Base-by-base conservation (phyloP, 2,113 vertebrate species). In the Ursus arctos region DNA sequence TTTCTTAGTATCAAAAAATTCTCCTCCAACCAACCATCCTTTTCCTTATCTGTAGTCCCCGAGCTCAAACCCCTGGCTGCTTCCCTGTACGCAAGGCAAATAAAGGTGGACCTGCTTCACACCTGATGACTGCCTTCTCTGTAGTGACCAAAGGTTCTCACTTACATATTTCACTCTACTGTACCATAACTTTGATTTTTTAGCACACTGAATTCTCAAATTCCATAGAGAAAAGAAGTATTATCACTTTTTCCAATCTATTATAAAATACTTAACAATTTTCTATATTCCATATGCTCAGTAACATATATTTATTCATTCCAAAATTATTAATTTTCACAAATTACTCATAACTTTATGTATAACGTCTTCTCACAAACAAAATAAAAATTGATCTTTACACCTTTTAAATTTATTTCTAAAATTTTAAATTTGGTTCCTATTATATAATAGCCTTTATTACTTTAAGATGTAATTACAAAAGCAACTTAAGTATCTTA, bases 381-480 rank as follows among this genome's bases (percentile, higher is more conserved):
- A 53, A 77, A 81, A 57, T n/a, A 93, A n/a, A 95, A 96, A 87
- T 67, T 74, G 9, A 55, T 72, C 49, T 71, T 96, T 13, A 76
- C 33, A 89, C 14, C 63, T 81, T 80, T 76, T 91, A 63, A 91
- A 82, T 47, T 31, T 51, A 59, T 61, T 90, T 90, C 6, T 59
- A 65, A 95, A 97, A 90, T 90, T 65, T 80, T 63, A 74, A 79
- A 65, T 79, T 65, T 92, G 33, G 47, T 80, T 88, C 49, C 18
- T 74, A 69, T 87, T 87, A 65, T 47, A 15, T 76, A 67, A 82
- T 1, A 47, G 53, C 14, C 19, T 61, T 77, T 81, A 63, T 43
- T 53, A 72, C 22, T 69, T 97, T 87, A 84, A 97, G 16, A 90
- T 74, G 13, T 15, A 92, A 90, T 85, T 96, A 93, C 13, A 94